Base-by-base conservation (phyloP, 2,888 invertebrate species). In the Tachina grossa region DNA sequence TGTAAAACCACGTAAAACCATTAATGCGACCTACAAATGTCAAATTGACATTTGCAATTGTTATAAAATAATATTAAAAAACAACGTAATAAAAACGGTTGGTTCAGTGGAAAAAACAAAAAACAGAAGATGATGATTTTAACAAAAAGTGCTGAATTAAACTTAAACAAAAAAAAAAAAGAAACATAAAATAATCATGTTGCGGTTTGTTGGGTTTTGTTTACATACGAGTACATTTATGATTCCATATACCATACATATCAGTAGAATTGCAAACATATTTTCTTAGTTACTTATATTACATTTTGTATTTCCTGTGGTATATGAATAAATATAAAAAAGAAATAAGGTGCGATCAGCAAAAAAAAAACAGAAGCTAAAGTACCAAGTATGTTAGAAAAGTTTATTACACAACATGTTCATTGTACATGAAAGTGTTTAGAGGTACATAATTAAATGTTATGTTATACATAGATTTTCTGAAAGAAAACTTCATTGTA, bases 191-290 rank as follows among this genome's bases (percentile, higher is more conserved):
- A 57, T 72, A 68, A 74, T 81, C 68, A 81, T 85, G 81, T 85
- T 85, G 84, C 84, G 84, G 84, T 85, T 81, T 81, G 84, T 77
- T 85, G 68, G 72, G 53, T 77, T 85, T 77, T 74, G 59, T 59
- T 80, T 66, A 49, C 41, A 43, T 43, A 45, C 65, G 22, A n/a
- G n/a, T 43, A 45, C 57, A 13, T 22, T 65, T n/a, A 1, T 22
- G 51, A 53, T 41, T 49, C 14, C 49, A 72, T 55, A 63, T 45
- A 71, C 4, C 47, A 63, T 45, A 71, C 4, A 31, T 31, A 31
- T 16, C 39, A 55, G 16, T 53, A 16, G 55, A 59, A 41, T 57
- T 57, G 11, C 57, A 57, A 13, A 49, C 16, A 53, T 65, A 47
- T 65, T 66, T 43, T 57, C 49, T 83, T 63, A 55, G 31, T 71